These are phyloP conservation scores for Mycalesis mineus DNA, from an alignment of 2,888 invertebrate genomes.

Conservation along the genomic window DNA sequence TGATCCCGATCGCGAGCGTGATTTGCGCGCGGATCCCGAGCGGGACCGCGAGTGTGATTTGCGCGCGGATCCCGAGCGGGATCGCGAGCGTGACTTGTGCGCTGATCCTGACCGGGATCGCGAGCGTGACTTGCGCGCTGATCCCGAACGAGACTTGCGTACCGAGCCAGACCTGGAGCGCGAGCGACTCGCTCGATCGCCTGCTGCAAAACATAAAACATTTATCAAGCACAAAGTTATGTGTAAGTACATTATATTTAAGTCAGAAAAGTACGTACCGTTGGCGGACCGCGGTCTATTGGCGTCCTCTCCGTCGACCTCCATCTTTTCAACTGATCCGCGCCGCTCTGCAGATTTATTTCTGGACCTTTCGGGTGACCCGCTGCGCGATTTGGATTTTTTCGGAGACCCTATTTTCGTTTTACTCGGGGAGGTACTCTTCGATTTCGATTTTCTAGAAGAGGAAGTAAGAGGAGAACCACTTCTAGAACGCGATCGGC, in stretches of 20 bases:
- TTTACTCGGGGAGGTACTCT: constrained; percentile 27
- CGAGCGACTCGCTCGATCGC: constrained; percentile 32
- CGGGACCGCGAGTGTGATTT: constrained; percentile 30
- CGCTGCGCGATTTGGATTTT: constrained; percentile 27
- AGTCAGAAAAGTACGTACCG: constrained; percentile 13
- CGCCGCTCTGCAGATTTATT: constrained; percentile 33
- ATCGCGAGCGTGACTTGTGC: not conserved
- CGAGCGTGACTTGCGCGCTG: constrained; percentile 31
- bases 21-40: constrained; percentile 31
- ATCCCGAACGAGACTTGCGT: constrained; percentile 30
- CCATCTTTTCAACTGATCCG: constrained; percentile 41
- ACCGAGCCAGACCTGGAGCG: constrained; percentile 30
- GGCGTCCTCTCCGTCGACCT: constrained; percentile 34
- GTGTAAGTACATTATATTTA: too few relatives aligned
- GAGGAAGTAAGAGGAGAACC: constrained; percentile 22
- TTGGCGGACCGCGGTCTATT: constrained; percentile 30
- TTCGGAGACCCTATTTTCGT: constrained; percentile 8
- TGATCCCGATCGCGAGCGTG: constrained; percentile 29
- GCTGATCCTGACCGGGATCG: constrained; percentile 28
- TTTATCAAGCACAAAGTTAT: not conserved
- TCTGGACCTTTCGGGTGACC: constrained; percentile 30
- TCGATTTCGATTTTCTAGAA: constrained; percentile 28
- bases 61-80: constrained; percentile 39
- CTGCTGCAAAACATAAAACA: constrained; percentile 24
- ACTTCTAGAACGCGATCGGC: constrained; percentile 29